Base-by-base conservation (phyloP, 1,140 invertebrate genomes). In the Penaeus japonicus region DNA sequence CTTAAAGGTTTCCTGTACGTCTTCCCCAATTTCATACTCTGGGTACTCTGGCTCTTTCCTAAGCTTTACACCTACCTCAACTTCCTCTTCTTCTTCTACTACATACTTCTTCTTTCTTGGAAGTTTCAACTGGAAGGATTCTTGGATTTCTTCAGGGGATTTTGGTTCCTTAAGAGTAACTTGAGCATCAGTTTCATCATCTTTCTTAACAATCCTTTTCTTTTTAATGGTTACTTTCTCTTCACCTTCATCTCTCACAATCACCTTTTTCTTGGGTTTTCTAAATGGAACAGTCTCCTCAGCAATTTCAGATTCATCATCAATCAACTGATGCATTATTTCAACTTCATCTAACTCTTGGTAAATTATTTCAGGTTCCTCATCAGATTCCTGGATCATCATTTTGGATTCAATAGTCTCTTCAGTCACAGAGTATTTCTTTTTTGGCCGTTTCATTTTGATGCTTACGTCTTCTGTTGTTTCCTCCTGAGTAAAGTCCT, bases 271-370 rank as follows among this genome's bases (percentile, higher is more conserved):
- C 89, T 93, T 93, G 5, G 93, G 92, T 77, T 93, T 91, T 89
- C 88, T 93, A 7, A 91, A 59, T 47, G 90, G 27, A 20, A 88
- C 70, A 62, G 80, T 59, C 81, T 88, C 73, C 90, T 87, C 59
- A n/a, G 89, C 24, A 78, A 89, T 80, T 86, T 89, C 77, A 85
- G 84, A 78, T 84, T 88, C 81, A 90, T 89, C 89, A 89, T 83
- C 87, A 91, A 85, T 24, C 57, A 89, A 62, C 90, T 91, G 87
- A 89, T 93, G 92, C 65, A 92, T 92, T 84, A 93, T 93, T 91
- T 93, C 93, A 91, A 93, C 92, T 75, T 93, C 91, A 30, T 93
- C 93, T n/a, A 89, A 59, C 82, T 91, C 85, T 30, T 92, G 4
- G 87, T 79, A 62, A 55, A 89, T 70, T 87, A 91, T 90, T n/a